Evolutionary conservation across 30 jellyfish, hydroid and myxozoan species (phyloP).

Genomic region (Aurelia coerulea): DNA sequence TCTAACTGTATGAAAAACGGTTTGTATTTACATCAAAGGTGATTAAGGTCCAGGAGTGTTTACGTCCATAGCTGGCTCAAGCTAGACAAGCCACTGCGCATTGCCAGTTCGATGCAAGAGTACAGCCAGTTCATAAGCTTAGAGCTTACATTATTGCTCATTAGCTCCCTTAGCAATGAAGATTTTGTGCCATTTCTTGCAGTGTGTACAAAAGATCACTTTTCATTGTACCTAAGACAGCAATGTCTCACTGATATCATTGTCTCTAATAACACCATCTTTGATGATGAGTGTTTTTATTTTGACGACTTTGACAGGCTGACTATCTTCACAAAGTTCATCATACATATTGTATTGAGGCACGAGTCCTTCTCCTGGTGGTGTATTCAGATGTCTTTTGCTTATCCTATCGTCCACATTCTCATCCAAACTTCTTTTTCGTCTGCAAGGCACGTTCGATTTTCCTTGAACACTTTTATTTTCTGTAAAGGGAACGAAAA

Average conservation of each 20-base stretch:
- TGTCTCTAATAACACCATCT: slow-evolving; percentile 92
- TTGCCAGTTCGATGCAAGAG: too few relatives aligned
- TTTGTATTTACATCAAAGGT: too few relatives aligned
- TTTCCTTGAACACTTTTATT: slow-evolving; percentile 25
- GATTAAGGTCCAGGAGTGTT: too few relatives aligned
- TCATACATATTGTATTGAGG: slow-evolving; percentile 92
- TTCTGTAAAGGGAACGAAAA: slow-evolving; percentile 54
- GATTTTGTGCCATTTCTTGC: too few relatives aligned
- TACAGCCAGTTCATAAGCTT: too few relatives aligned
- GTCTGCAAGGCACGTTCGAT: slow-evolving; percentile 85
- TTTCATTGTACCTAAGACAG: not conserved
- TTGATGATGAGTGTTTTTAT: slow-evolving; percentile 81
- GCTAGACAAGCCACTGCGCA: too few relatives aligned
- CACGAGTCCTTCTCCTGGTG: slow-evolving; percentile 90
- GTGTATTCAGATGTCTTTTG: slow-evolving; percentile 67
- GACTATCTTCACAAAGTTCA: slow-evolving; percentile 92
- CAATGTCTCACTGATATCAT: slow-evolving; percentile 76
- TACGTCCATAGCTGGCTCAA: too few relatives aligned
- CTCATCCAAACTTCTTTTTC: slow-evolving; percentile 61
- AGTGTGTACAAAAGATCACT: too few relatives aligned
- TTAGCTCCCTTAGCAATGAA: too few relatives aligned
- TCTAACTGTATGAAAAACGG: too few relatives aligned
- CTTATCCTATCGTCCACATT: not conserved
- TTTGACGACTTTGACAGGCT: slow-evolving; percentile 95
- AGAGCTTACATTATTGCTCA: too few relatives aligned